These are phyloP conservation scores for Spodoptera littoralis DNA, from an alignment of 2,888 invertebrate genomes.

Conservation along the genomic window DNA sequence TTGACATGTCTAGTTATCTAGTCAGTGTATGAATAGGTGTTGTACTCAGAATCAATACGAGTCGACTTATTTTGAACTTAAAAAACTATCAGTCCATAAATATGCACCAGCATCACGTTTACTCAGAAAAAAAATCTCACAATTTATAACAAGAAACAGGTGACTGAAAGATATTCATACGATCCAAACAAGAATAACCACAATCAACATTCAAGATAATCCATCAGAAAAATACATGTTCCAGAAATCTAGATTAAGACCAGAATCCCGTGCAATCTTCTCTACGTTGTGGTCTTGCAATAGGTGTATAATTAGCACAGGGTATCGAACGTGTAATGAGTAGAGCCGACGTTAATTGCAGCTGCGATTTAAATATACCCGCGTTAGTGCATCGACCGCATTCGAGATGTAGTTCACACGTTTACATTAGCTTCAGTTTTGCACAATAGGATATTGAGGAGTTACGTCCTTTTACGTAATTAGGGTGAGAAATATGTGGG, in stretches of 20 bases:
- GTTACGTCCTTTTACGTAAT: slow-evolving; percentile 1
- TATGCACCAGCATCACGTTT: too few species aligned
- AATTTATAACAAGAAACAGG: too few species aligned
- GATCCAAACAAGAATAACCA: background rate
- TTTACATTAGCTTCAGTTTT: slow-evolving; percentile 24
- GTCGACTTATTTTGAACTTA: too few species aligned
- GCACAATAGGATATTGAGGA: slow-evolving; percentile 30
- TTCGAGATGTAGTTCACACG: slow-evolving; percentile 49
- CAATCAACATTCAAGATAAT: slow-evolving; percentile 11
- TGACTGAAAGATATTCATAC: too few species aligned
- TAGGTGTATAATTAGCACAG: slow-evolving; percentile 69
- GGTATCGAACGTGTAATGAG: slow-evolving; percentile 76
- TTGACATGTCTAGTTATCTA: too few species aligned
- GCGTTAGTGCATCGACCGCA: slow-evolving; percentile 75
- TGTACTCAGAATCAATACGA: too few species aligned
- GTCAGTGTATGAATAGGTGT: too few species aligned
- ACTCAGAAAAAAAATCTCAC: too few species aligned
- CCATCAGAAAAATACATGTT: slow-evolving; percentile 15
- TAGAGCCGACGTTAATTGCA: slow-evolving; percentile 73
- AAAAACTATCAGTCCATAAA: too few species aligned
- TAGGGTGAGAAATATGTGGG: too few species aligned
- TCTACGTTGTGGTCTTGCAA: slow-evolving; percentile 45
- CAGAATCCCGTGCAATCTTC: slow-evolving; percentile 40
- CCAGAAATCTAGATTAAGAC: slow-evolving; percentile 33
- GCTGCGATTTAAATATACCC: slow-evolving; percentile 78